Evolutionary conservation across 1,140 invertebrate species (phyloP).

Genomic region (Liolophura sinensis): DNA sequence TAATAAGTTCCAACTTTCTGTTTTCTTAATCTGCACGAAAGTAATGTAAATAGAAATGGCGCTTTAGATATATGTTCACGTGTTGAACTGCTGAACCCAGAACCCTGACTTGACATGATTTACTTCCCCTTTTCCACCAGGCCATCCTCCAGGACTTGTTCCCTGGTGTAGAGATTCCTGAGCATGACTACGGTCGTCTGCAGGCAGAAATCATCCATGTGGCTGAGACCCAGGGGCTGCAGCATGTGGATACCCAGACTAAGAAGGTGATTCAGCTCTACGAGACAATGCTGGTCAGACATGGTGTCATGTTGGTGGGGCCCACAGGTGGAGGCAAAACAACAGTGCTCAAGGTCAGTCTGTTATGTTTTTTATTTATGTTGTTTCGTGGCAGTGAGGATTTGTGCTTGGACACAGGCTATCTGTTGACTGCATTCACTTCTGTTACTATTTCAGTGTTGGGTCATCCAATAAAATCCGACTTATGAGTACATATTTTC

Average conservation of each 20-base stretch:
- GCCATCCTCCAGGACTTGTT: constrained; percentile 61
- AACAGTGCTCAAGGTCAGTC: constrained; percentile 57
- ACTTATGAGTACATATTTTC: no score
- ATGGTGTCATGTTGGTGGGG: constrained; percentile 61
- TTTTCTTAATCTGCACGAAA: no score
- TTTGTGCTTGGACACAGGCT: no score
- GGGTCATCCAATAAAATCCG: no score
- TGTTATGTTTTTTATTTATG: no score
- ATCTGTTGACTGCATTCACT: no score
- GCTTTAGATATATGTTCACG: no score
- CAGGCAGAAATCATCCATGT: constrained; percentile 52
- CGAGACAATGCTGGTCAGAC: constrained; percentile 59
- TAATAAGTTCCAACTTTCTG: no score
- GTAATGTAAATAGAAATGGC: no score
- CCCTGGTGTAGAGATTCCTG: constrained; percentile 58
- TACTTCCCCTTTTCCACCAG: constrained; percentile 28
- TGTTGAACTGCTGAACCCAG: no score
- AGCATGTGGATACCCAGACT: constrained; percentile 46
- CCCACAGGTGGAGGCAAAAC: constrained; percentile 61
- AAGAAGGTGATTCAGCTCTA: constrained; percentile 61
- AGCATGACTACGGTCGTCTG: constrained; percentile 58
- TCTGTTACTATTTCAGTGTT: no score
- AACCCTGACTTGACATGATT: background rate
- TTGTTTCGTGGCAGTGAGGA: no score
- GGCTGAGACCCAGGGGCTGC: constrained; percentile 34